These are phyloP conservation scores for Hoplostethus mediterraneus DNA, from an alignment of 2,797 vertebrate species.

Conservation along the genomic window DNA sequence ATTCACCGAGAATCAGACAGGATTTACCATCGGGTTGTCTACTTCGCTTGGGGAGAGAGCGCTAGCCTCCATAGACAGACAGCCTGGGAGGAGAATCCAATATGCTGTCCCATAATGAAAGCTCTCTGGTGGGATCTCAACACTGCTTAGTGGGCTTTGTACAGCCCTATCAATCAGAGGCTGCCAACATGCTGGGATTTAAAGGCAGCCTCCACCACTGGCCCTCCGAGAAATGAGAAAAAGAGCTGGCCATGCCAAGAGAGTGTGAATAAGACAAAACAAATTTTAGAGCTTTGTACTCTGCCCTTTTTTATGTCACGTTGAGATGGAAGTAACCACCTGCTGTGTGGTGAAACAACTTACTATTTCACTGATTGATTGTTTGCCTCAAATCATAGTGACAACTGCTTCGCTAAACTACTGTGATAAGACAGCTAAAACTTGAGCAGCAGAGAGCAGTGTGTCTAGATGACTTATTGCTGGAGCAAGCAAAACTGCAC, in stretches of 20 bases:
- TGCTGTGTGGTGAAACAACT: conserved; percentile 22
- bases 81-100: conserved; percentile 78
- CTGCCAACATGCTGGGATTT: conserved; percentile 79
- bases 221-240: conserved; percentile 53
- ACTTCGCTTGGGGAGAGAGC: conserved; percentile 38
- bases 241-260: conserved; percentile 58
- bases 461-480: conserved; percentile 12
- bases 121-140: conserved; percentile 77
- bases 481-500: conserved; percentile 28
- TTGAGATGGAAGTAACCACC: conserved; percentile 22
- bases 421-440: conserved; percentile 6
- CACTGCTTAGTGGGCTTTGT: conserved; percentile 81
- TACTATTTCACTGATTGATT: conserved; percentile 8
- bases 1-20: conserved; percentile 34
- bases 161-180: conserved; percentile 78
- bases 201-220: conserved; percentile 56
- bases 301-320: conserved; percentile 19
- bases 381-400: not conserved
- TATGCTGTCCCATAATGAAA: conserved; percentile 84
- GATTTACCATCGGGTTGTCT: conserved; percentile 39
- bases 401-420: conserved; percentile 20
- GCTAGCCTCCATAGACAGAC: conserved; percentile 60
- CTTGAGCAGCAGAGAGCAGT: not conserved
- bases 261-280: conserved; percentile 42
- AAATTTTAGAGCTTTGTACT: conserved; percentile 37